Evolutionary conservation across 2,888 invertebrate species (phyloP).

Genomic region (Cryptocheilus praepositus): DNA sequence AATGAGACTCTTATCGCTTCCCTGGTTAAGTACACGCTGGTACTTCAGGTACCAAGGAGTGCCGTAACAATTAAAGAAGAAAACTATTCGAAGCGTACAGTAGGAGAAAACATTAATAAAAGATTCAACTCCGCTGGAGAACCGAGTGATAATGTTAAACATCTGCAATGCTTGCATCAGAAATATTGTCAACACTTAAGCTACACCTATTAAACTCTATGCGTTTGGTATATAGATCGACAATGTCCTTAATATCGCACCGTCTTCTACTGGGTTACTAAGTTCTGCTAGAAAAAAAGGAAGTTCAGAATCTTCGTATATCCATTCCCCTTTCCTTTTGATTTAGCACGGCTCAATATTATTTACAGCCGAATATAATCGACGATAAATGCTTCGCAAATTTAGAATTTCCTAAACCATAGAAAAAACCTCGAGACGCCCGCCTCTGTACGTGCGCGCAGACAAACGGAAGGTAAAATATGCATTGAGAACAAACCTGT

Average conservation of each 20-base stretch:
- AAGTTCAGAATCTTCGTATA: no score
- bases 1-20: conserved; percentile 14
- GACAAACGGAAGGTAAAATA: conserved; percentile 23
- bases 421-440: conserved; percentile 6
- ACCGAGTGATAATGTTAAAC: conserved; percentile 28
- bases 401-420: not conserved
- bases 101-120: conserved; percentile 23
- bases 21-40: conserved; percentile 41
- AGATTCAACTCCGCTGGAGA: conserved; percentile 12
- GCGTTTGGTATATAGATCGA: conserved; percentile 40
- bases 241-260: conserved; percentile 25
- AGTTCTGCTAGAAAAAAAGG: no score
- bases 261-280: no score
- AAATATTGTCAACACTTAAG: conserved; percentile 42
- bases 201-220: conserved; percentile 22
- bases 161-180: conserved; percentile 26
- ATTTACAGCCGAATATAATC: not conserved
- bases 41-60: conserved; percentile 37
- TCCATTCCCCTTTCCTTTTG: no score
- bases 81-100: conserved; percentile 4
- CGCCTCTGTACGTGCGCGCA: conserved; percentile 4
- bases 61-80: conserved; percentile 18
- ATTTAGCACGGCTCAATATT: not conserved
- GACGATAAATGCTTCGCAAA: not conserved
- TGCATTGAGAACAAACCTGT: conserved; percentile 57